Percentiles rank a stretch among this genome's conserved stretches.
Evolutionary conservation across 2,888 invertebrate genomes (phyloP).

Genomic region (Flexamia atlantica): DNA sequence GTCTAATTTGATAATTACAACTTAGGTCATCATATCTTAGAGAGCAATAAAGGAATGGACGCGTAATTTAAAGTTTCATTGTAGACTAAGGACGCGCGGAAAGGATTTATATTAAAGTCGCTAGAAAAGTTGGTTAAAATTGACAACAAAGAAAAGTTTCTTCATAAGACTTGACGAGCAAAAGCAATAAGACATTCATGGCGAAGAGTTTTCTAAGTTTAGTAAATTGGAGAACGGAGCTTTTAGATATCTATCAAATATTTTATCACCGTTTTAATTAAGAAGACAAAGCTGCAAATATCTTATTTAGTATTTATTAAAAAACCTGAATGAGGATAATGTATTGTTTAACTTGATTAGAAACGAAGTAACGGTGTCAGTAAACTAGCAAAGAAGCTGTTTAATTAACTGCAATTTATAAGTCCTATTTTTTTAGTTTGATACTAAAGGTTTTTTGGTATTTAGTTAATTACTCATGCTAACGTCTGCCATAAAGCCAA

Average conservation of each 20-base stretch:
- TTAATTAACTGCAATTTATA: no score
- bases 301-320: no score
- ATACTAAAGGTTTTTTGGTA: background rate
- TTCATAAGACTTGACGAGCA: conserved; percentile 43
- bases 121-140: conserved; percentile 45
- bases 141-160: conserved; percentile 45
- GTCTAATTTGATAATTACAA: no score
- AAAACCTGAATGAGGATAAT: no score
- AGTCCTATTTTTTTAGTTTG: no score
- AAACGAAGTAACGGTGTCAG: no score
- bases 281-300: background rate
- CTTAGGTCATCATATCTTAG: background rate
- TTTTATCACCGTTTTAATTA: background rate
- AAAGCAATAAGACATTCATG: conserved; percentile 45
- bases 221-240: conserved; percentile 22
- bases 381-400: no score
- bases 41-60: background rate
- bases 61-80: conserved; percentile 32
- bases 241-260: background rate
- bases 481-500: background rate
- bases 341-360: no score
- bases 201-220: conserved; percentile 19
- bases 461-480: background rate
- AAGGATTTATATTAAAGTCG: conserved; percentile 41
- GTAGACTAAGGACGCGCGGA: conserved; percentile 28